phyloP scores from a whole-genome alignment of 2,888 invertebrate genomes.

The Biston stratarius region DNA sequence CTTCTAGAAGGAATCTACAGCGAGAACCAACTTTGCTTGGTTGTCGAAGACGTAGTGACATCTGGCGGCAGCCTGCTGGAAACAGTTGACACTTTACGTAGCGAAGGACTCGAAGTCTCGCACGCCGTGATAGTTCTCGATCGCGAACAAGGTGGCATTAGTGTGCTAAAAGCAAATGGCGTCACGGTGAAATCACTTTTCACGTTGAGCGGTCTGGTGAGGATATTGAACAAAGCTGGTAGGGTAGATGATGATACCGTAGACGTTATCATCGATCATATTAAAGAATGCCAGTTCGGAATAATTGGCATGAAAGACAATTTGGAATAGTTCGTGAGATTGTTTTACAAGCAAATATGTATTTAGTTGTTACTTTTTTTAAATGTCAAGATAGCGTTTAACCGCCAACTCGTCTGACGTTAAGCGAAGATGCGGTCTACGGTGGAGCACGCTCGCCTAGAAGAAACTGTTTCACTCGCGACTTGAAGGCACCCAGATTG shows the following conservation, averaged over 20 bases:
- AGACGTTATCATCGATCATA: constrained; percentile 71
- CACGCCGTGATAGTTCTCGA: constrained; percentile 96
- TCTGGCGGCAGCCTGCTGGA: constrained; percentile 97
- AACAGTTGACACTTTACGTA: constrained; percentile 90
- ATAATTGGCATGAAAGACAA: constrained; percentile 59
- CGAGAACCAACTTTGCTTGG: constrained; percentile 90
- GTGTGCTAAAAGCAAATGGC: constrained; percentile 90
- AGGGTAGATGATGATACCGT: constrained; percentile 85
- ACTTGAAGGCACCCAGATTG: too few relatives aligned
- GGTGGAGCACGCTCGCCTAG: too few relatives aligned
- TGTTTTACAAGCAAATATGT: neutral
- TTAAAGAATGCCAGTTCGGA: constrained; percentile 72
- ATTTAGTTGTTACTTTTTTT: too few relatives aligned
- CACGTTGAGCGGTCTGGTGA: constrained; percentile 88
- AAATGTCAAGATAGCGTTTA: too few relatives aligned
- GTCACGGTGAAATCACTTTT: constrained; percentile 90
- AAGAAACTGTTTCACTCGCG: too few relatives aligned
- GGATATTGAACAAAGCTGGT: constrained; percentile 87
- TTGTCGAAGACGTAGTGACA: constrained; percentile 97
- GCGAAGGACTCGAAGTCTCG: constrained; percentile 88
- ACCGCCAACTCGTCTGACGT: too few relatives aligned
- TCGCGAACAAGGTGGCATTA: constrained; percentile 95
- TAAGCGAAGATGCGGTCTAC: too few relatives aligned
- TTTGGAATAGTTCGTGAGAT: constrained; percentile 47
- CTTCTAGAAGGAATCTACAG: constrained; percentile 94